Evolutionary conservation across 37 sponge, comb jelly and placozoan species (phyloP).

Genomic region (Bolinopsis microptera): DNA sequence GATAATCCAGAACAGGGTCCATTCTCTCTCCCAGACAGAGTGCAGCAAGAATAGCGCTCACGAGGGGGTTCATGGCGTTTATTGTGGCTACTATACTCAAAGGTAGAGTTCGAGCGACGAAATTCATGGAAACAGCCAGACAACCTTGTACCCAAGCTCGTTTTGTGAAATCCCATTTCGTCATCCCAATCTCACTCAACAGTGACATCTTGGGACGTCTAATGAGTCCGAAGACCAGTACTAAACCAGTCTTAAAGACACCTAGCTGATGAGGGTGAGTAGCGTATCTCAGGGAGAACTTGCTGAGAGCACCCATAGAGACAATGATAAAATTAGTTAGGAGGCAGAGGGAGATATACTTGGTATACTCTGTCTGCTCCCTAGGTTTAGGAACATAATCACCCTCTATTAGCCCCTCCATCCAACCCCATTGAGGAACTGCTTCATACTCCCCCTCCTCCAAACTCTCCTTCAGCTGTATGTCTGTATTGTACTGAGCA

Average conservation of each 20-base stretch:
- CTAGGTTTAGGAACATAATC: neutral
- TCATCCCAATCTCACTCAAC: conserved; percentile 9
- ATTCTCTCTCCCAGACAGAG: conserved; percentile 2
- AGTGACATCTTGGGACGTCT: neutral
- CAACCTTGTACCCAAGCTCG: neutral
- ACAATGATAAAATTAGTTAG: neutral
- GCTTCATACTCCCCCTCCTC: neutral
- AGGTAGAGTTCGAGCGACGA: neutral
- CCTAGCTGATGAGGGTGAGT: neutral
- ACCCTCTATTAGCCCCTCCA: neutral
- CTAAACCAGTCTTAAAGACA: neutral
- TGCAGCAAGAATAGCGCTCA: neutral
- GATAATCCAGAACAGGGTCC: neutral
- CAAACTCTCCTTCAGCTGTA: neutral
- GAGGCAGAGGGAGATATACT: neutral
- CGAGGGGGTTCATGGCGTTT: neutral
- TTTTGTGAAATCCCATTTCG: conserved; percentile 1
- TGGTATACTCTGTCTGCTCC: neutral
- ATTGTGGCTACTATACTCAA: neutral
- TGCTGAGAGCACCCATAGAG: neutral
- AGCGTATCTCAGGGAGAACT: neutral
- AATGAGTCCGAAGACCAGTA: neutral
- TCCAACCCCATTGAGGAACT: conserved; percentile 4
- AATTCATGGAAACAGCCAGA: neutral
- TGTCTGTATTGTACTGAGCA: neutral